phyloP scores from a whole-genome alignment of 2,797 vertebrate genomes.

The Diplodus sargus region DNA sequence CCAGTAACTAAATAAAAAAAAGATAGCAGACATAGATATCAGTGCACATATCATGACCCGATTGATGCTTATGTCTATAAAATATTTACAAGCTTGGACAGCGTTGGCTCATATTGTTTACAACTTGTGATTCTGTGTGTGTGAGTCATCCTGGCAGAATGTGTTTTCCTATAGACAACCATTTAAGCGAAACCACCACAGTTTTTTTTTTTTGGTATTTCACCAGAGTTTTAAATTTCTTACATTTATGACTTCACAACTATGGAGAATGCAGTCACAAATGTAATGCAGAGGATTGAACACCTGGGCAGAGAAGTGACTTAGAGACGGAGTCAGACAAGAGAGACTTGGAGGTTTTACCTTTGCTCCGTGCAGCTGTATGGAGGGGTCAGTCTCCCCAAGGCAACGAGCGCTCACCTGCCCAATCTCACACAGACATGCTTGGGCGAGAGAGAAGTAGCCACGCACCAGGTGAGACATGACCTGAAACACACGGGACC shows the following conservation, averaged over 20 bases:
- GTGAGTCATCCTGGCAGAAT: no score
- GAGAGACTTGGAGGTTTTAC: slow-evolving; percentile 74
- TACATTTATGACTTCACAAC: no score
- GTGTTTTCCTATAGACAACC: no score
- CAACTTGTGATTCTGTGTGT: no score
- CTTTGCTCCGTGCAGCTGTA: slow-evolving; percentile 96
- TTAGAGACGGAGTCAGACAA: neutral
- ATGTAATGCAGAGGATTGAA: neutral
- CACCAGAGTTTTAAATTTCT: no score
- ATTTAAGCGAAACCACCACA: no score
- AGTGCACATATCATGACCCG: neutral
- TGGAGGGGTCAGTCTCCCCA: slow-evolving; percentile 89
- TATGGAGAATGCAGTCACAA: neutral
- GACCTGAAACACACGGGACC: slow-evolving; percentile 82
- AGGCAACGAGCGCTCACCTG: slow-evolving; percentile 93
- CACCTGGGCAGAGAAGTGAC: no score
- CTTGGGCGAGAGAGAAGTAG: slow-evolving; percentile 90
- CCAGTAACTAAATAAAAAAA: slow-evolving; percentile 86
- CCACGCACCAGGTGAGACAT: slow-evolving; percentile 93
- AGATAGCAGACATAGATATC: neutral
- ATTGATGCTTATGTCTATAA: neutral
- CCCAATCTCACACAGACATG: slow-evolving; percentile 89
- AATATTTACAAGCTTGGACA: neutral
- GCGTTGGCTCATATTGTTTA: no score
- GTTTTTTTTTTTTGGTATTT: no score